These are phyloP conservation scores for Sebastes umbrosus DNA, from an alignment of 2,797 vertebrate genomes.

Conservation along the genomic window DNA sequence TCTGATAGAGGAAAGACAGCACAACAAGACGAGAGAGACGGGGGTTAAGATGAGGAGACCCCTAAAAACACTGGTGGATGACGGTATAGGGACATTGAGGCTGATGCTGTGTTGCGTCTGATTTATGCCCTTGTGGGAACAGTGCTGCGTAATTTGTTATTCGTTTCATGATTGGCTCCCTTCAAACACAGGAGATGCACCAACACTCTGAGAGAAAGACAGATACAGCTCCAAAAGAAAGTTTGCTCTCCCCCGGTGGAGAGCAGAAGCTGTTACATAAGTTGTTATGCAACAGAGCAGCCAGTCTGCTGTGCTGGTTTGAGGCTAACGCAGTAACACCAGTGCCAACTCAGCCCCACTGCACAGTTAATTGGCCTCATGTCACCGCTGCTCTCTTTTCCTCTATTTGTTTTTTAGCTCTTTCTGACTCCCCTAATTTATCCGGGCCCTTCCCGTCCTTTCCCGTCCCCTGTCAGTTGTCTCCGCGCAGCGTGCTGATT, in stretches of 20 bases:
- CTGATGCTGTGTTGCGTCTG: background rate
- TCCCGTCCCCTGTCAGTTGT: background rate
- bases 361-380: constrained; percentile 30
- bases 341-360: constrained; percentile 15
- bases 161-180: background rate
- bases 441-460: background rate
- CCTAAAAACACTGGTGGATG: background rate
- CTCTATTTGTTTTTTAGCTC: background rate
- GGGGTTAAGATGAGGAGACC: background rate
- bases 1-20: background rate
- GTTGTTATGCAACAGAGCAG: constrained; percentile 62
- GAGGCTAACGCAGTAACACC: constrained; percentile 47
- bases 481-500: background rate
- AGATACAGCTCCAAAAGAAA: constrained; percentile 37
- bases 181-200: constrained; percentile 1
- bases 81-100: background rate
- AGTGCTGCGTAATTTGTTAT: background rate
- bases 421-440: background rate
- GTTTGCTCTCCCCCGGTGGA: constrained; percentile 44
- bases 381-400: constrained; percentile 13
- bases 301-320: constrained; percentile 56
- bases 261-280: constrained; percentile 63
- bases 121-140: background rate
- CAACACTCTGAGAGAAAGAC: constrained; percentile 11
- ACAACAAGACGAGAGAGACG: background rate